These are phyloP conservation scores for Rana temporaria DNA, from an alignment of 2,113 vertebrate species.

Conservation along the genomic window DNA sequence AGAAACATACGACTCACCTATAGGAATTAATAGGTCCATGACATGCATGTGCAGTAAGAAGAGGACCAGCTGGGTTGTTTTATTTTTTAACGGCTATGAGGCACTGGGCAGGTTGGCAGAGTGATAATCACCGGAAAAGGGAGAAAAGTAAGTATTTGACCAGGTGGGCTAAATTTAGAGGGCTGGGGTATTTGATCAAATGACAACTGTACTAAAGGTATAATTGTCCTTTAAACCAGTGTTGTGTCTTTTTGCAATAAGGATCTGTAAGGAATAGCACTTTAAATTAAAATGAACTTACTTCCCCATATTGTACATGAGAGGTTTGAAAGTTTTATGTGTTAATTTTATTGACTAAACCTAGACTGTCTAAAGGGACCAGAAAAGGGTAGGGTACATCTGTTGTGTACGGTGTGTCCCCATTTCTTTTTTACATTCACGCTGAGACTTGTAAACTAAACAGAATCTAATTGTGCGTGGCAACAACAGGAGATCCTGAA, in stretches of 20 bases:
- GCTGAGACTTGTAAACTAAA: constrained; percentile 49
- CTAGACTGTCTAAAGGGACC: constrained; percentile 23
- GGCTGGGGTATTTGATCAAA: too few relatives aligned
- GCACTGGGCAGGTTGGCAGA: too few relatives aligned
- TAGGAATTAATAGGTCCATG: too few relatives aligned
- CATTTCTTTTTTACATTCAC: constrained; percentile 48
- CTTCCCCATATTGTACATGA: not conserved
- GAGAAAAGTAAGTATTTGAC: too few relatives aligned
- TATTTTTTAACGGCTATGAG: too few relatives aligned
- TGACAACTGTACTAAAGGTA: too few relatives aligned
- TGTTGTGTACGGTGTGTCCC: constrained; percentile 20
- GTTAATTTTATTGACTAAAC: constrained; percentile 21
- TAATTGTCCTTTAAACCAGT: too few relatives aligned
- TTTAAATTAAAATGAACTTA: not conserved
- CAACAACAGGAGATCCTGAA: constrained; percentile 49
- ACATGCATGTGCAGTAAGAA: too few relatives aligned
- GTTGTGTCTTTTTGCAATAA: not conserved
- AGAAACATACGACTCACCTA: too few relatives aligned
- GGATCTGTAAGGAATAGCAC: not conserved
- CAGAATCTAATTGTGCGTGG: constrained; percentile 50
- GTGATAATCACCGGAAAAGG: too few relatives aligned
- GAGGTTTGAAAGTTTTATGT: not conserved
- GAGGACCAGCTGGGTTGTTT: too few relatives aligned
- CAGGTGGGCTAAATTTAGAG: too few relatives aligned
- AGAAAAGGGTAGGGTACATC: not conserved